These are phyloP conservation scores for Lutraria rhynchaena DNA, from an alignment of 1,140 invertebrate species.

Conservation along the genomic window DNA sequence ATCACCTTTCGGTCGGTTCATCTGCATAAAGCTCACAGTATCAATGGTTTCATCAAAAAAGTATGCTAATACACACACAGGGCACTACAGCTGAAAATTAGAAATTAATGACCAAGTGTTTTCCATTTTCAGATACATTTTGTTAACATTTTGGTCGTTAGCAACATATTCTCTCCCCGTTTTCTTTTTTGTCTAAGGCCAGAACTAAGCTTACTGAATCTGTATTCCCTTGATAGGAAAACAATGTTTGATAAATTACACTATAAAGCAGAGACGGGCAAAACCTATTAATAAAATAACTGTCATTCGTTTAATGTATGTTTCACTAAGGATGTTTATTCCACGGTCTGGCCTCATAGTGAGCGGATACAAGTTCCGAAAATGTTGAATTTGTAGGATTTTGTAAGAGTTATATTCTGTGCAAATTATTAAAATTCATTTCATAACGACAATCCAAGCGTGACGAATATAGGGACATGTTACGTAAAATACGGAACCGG, in stretches of 20 bases:
- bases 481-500: no score
- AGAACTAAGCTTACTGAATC: neutral
- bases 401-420: no score
- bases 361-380: slow-evolving; percentile 12
- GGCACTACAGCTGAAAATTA: slow-evolving; percentile 48
- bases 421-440: no score
- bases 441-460: no score
- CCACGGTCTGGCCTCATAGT: neutral
- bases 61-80: slow-evolving; percentile 51
- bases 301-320: slow-evolving; percentile 57
- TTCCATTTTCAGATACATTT: slow-evolving; percentile 47
- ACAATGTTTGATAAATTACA: slow-evolving; percentile 61
- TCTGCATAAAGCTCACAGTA: slow-evolving; percentile 60
- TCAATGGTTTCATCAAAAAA: slow-evolving; percentile 16
- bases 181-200: slow-evolving; percentile 31
- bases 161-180: neutral
- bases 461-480: no score
- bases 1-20: neutral
- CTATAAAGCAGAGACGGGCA: slow-evolving; percentile 50
- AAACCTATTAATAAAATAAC: slow-evolving; percentile 60
- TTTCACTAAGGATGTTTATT: slow-evolving; percentile 49
- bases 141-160: slow-evolving; percentile 31
- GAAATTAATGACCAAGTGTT: slow-evolving; percentile 51
- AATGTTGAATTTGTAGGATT: no score
- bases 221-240: slow-evolving; percentile 46